These are phyloP conservation scores for Rhinichthys klamathensis DNA, from an alignment of 2,113 vertebrate species.

Conservation along the genomic window DNA sequence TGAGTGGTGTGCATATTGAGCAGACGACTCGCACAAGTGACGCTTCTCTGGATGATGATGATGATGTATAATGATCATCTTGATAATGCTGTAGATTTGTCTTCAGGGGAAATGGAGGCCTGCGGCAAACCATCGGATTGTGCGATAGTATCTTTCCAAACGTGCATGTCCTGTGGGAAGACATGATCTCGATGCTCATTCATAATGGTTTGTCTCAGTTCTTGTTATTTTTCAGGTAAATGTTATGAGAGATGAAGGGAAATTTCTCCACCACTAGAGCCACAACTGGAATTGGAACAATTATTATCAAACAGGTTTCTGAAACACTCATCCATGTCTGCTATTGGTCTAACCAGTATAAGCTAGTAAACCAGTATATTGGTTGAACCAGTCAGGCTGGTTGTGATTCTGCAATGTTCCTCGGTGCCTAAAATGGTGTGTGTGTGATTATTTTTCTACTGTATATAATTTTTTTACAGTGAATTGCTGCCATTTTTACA, in stretches of 20 bases:
- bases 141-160: not conserved
- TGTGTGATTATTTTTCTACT: no score
- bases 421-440: not conserved
- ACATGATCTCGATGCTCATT: not conserved
- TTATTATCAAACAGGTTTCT: not conserved
- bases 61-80: not conserved
- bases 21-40: not conserved
- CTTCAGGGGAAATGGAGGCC: not conserved
- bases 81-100: slow-evolving; percentile 21
- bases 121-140: not conserved
- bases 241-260: not conserved
- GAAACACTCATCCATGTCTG: not conserved
- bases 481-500: no score
- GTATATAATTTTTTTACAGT: no score
- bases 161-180: not conserved
- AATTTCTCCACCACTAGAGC: not conserved
- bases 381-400: not conserved
- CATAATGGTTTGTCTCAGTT: not conserved
- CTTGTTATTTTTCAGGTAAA: not conserved
- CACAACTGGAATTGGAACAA: not conserved
- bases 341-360: not conserved
- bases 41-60: not conserved
- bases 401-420: not conserved
- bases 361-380: not conserved
- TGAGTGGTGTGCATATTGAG: not conserved